phyloP scores from a whole-genome alignment of 2,888 invertebrate species.

The Papilio demoleus region DNA sequence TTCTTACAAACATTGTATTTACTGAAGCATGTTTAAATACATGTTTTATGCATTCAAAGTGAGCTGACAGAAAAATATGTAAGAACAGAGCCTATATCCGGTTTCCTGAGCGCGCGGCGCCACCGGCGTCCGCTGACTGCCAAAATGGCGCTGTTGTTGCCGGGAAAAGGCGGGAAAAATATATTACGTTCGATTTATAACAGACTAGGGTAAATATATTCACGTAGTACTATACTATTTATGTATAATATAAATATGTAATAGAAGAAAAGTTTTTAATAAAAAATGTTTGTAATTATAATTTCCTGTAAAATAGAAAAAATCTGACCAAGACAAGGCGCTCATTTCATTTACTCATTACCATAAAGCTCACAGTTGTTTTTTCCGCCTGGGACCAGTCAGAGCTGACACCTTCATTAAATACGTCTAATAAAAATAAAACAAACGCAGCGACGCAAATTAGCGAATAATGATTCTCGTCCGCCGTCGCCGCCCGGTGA shows the following conservation, averaged over 20 bases:
- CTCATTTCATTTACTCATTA: neutral
- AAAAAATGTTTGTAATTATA: neutral
- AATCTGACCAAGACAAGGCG: neutral
- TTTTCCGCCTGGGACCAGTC: neutral
- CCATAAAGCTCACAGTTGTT: neutral
- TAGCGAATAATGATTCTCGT: slow-evolving; percentile 31
- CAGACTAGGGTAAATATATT: neutral
- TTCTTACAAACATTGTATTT: neutral
- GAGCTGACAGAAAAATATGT: slow-evolving; percentile 10
- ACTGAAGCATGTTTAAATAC: slow-evolving; percentile 18
- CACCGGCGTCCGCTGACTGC: slow-evolving; percentile 13
- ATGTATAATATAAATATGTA: neutral
- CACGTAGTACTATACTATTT: neutral
- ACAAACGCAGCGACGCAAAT: slow-evolving; percentile 32
- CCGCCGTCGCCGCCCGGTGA: neutral
- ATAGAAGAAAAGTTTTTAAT: neutral
- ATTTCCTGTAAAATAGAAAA: neutral
- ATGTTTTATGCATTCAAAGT: slow-evolving; percentile 19
- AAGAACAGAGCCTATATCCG: slow-evolving; percentile 26
- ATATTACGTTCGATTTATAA: neutral
- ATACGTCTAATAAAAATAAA: slow-evolving; percentile 32
- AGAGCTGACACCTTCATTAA: slow-evolving; percentile 24
- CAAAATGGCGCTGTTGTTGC: slow-evolving; percentile 24
- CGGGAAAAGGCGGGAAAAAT: slow-evolving; percentile 26
- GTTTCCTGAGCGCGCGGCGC: slow-evolving; percentile 28